Conservation (phyloP, 1,140 invertebrate genomes). For the Philopotamus ludificatus region DNA sequence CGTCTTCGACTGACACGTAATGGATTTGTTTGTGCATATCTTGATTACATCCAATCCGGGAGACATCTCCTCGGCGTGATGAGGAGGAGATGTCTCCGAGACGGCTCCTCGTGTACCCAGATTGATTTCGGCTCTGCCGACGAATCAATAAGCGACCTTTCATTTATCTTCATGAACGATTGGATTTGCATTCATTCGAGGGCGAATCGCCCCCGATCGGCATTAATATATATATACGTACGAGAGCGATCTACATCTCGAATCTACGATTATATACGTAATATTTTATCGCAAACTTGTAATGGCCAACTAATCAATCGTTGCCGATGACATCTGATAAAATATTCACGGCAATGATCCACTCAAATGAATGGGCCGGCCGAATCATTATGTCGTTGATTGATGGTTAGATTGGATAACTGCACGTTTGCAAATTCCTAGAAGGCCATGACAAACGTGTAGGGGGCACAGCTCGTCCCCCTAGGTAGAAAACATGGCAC, state of each 20-base stretch:
- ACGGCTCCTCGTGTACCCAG: constrained; percentile 1
- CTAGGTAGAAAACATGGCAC: too few species aligned
- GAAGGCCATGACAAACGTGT: constrained; percentile 1
- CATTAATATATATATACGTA: too few species aligned
- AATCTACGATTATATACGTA: too few species aligned
- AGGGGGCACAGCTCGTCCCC: neutral
- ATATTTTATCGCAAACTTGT: too few species aligned
- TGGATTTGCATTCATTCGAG: constrained; percentile 22
- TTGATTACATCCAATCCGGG: constrained; percentile 31
- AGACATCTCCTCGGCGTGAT: constrained; percentile 13
- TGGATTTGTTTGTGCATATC: constrained; percentile 37
- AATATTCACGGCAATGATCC: neutral
- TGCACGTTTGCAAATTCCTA: neutral
- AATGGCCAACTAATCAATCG: too few species aligned
- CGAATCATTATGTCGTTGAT: neutral
- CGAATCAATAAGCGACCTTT: constrained; percentile 30
- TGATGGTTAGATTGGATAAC: neutral
- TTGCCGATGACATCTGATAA: neutral
- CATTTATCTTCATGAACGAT: constrained; percentile 31
- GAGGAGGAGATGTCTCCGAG: neutral
- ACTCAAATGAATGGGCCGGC: neutral
- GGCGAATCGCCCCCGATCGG: neutral
- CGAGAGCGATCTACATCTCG: too few species aligned
- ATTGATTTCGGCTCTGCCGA: constrained; percentile 25
- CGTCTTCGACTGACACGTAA: constrained; percentile 28